Percentiles rank a stretch among this genome's conserved stretches.
Evolutionary conservation across 2,113 vertebrate species (phyloP).

Genomic region (Malurus cyaneus): DNA sequence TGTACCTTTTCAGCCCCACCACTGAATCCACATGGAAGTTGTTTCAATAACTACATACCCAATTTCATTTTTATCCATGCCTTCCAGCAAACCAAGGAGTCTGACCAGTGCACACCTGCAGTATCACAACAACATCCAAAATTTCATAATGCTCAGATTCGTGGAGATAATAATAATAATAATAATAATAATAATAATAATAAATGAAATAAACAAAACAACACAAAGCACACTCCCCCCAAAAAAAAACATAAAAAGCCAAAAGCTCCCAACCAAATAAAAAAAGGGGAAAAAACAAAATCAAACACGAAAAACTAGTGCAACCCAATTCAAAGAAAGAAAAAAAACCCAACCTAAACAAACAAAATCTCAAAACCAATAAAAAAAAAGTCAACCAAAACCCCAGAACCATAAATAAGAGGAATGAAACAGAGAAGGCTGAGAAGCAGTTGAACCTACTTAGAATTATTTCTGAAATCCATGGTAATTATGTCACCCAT

Average conservation of each 20-base stretch:
- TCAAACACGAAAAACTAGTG: not conserved
- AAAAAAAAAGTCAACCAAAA: not conserved
- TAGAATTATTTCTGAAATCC: not conserved
- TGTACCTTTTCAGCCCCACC: not conserved
- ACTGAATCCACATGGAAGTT: not conserved
- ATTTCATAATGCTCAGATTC: not conserved
- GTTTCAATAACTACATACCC: not conserved
- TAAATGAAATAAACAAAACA: fast-evolving
- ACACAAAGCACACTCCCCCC: fast-evolving
- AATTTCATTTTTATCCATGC: not conserved
- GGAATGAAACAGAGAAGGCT: not conserved
- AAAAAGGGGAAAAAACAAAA: not conserved
- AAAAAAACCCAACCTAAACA: not conserved
- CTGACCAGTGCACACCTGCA: not conserved
- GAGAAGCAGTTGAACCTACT: not conserved
- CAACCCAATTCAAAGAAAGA: not conserved
- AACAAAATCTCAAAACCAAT: not conserved
- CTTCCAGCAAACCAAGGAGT: not conserved
- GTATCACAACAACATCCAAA: not conserved
- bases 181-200: not conserved
- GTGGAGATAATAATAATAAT: not conserved
- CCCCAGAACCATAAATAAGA: not conserved
- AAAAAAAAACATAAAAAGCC: not conserved
- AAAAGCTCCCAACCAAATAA: not conserved
- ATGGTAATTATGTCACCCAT: not conserved